These are phyloP conservation scores for Candoia aspera DNA, from an alignment of 2,113 vertebrate genomes.

Conservation along the genomic window DNA sequence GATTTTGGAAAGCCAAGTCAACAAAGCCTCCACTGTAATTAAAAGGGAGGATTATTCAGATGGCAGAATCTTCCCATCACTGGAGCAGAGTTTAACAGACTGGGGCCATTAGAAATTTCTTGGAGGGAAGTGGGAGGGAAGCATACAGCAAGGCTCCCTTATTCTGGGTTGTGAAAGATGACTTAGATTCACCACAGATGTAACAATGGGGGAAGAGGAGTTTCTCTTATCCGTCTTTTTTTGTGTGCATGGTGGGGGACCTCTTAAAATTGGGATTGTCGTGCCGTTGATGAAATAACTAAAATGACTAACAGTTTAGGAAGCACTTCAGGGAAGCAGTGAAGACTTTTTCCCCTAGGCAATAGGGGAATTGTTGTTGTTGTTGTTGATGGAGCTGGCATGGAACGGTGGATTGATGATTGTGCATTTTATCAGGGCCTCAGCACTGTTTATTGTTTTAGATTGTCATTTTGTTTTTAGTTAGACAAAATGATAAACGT, in stretches of 20 bases:
- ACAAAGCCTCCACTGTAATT: background rate
- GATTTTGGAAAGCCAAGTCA: background rate
- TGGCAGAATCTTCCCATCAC: background rate
- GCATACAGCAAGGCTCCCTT: background rate
- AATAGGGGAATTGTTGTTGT: background rate
- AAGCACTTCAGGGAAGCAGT: background rate
- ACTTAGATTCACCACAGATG: background rate
- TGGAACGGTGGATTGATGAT: background rate
- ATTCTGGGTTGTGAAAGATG: background rate
- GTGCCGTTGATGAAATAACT: background rate
- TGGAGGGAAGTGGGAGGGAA: background rate
- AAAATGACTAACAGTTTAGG: background rate
- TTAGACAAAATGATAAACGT: no score
- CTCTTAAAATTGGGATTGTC: background rate
- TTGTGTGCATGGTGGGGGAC: background rate
- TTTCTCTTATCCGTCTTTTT: background rate
- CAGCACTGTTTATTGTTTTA: background rate
- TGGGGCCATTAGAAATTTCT: background rate
- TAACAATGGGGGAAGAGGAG: background rate
- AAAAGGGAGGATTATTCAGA: background rate
- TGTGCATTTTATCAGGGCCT: background rate
- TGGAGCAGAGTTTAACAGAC: background rate
- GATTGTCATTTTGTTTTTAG: background rate
- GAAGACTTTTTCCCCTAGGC: background rate
- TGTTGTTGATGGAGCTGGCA: background rate